Percentiles rank a stretch among this genome's conserved stretches.
Evolutionary conservation across 1,140 invertebrate species (phyloP).

Genomic region (Brachionus manjavacas): DNA sequence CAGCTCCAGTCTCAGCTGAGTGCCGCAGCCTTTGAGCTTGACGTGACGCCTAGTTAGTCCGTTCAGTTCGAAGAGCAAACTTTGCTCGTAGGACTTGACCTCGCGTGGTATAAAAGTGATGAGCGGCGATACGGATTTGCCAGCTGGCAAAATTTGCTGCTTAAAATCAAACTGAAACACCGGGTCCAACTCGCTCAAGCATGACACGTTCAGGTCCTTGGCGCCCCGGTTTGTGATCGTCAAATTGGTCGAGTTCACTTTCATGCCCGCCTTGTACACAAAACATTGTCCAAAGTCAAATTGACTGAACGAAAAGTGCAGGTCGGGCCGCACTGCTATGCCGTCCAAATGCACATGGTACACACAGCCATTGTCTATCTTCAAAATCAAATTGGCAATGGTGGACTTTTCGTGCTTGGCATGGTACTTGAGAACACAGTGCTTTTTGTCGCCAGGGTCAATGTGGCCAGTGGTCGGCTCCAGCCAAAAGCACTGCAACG

Average conservation of each 20-base stretch:
- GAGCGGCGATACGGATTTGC: conserved; percentile 47
- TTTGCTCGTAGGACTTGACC: conserved; percentile 51
- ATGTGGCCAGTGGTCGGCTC: conserved; percentile 5
- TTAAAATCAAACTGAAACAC: conserved; percentile 53
- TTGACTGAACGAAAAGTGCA: conserved; percentile 54
- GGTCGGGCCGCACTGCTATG: conserved; percentile 46
- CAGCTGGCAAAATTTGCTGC: conserved; percentile 48
- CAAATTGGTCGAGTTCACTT: conserved; percentile 47
- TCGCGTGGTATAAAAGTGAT: conserved; percentile 55
- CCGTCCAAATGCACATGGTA: conserved; percentile 37
- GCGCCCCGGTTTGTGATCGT: conserved; percentile 54
- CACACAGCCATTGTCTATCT: not conserved
- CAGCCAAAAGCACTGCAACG: conserved; percentile 21
- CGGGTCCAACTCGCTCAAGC: conserved; percentile 50
- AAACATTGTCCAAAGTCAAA: conserved; percentile 57
- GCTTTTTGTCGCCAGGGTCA: conserved; percentile 1
- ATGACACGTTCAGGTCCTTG: conserved; percentile 55
- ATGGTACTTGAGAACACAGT: conserved; percentile 18
- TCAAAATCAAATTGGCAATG: conserved; percentile 25
- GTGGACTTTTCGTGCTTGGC: conserved; percentile 18
- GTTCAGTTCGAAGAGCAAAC: conserved; percentile 56
- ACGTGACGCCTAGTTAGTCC: conserved; percentile 53
- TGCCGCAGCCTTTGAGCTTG: conserved; percentile 51
- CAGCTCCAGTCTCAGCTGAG: conserved; percentile 54
- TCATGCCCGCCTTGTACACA: conserved; percentile 55